Conservation (phyloP, 1,140 invertebrate genomes). For the Maniola jurtina region DNA sequence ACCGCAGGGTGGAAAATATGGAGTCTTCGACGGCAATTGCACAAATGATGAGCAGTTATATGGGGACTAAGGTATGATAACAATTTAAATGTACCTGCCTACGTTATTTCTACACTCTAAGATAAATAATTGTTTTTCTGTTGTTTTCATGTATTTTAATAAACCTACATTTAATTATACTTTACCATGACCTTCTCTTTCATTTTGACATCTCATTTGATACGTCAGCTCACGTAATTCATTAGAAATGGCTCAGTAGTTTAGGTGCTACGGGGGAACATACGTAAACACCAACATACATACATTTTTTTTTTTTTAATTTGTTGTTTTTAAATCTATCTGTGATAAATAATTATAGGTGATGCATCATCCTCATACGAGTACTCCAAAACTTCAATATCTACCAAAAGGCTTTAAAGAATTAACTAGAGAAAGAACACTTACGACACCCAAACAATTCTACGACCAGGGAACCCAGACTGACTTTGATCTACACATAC, state of each 20-base stretch:
- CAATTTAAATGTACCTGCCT: background rate
- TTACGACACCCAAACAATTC: background rate
- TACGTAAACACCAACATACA: too few relatives aligned
- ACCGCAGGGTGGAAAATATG: background rate
- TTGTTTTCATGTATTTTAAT: too few relatives aligned
- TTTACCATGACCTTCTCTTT: too few relatives aligned
- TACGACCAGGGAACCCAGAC: conserved; percentile 35
- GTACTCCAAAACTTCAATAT: conserved; percentile 8
- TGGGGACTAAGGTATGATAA: background rate
- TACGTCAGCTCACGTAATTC: too few relatives aligned
- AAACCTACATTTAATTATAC: too few relatives aligned
- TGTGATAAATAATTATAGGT: conserved; percentile 1
- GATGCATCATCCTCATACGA: conserved; percentile 1
- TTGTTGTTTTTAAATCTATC: background rate
- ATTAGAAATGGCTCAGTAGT: too few relatives aligned
- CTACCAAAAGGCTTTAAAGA: conserved; percentile 5
- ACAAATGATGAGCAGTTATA: conserved; percentile 15
- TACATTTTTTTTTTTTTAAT: background rate
- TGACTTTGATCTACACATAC: conserved; percentile 28
- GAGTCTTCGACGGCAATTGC: conserved; percentile 6
- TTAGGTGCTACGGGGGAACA: too few relatives aligned
- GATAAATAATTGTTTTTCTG: too few relatives aligned
- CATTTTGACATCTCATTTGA: too few relatives aligned
- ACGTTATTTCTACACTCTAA: too few relatives aligned
- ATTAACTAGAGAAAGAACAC: conserved; percentile 12